A percentile compares a stretch with the other conserved stretches of the same genome.
These are phyloP conservation scores for Brachyistius frenatus DNA, from an alignment of 2,113 vertebrate genomes.

Conservation along the genomic window DNA sequence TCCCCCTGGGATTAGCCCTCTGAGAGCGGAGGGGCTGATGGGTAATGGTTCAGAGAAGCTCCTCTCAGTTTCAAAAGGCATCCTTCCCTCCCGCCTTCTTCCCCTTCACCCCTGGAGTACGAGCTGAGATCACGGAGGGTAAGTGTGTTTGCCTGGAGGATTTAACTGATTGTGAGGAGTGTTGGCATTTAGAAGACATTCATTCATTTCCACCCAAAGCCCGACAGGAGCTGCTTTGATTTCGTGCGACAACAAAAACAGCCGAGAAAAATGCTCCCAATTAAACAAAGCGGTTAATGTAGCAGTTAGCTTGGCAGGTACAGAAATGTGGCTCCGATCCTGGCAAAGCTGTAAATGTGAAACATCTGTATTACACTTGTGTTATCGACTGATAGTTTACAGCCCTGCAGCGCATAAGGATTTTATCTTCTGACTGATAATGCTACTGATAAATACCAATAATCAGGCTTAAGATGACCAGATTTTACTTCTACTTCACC, in stretches of 20 bases:
- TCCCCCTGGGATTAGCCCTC: slow-evolving; percentile 79
- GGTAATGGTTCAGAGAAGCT: slow-evolving; percentile 77
- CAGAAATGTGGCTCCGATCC: neutral
- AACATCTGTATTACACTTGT: neutral
- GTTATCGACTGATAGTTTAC: neutral
- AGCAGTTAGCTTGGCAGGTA: neutral
- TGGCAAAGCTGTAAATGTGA: slow-evolving; percentile 1
- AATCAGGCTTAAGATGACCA: neutral
- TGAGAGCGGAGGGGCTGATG: slow-evolving; percentile 69
- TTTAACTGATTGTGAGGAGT: slow-evolving; percentile 52
- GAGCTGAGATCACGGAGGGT: slow-evolving; percentile 53
- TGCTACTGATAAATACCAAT: neutral
- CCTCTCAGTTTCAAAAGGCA: slow-evolving; percentile 62
- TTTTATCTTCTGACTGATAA: neutral
- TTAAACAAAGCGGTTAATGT: neutral
- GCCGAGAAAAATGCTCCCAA: neutral
- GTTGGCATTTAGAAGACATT: slow-evolving; percentile 45
- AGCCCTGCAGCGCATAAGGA: neutral
- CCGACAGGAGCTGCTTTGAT: slow-evolving; percentile 21
- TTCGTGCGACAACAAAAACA: slow-evolving; percentile 12
- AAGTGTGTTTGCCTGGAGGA: slow-evolving; percentile 63
- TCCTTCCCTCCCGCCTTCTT: slow-evolving; percentile 33
- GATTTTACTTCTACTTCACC: no score
- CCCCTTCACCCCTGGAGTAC: slow-evolving; percentile 30
- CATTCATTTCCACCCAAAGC: slow-evolving; percentile 37